Conservation (phyloP, 2,113 vertebrate species). For the Cebus imitator region DNA sequence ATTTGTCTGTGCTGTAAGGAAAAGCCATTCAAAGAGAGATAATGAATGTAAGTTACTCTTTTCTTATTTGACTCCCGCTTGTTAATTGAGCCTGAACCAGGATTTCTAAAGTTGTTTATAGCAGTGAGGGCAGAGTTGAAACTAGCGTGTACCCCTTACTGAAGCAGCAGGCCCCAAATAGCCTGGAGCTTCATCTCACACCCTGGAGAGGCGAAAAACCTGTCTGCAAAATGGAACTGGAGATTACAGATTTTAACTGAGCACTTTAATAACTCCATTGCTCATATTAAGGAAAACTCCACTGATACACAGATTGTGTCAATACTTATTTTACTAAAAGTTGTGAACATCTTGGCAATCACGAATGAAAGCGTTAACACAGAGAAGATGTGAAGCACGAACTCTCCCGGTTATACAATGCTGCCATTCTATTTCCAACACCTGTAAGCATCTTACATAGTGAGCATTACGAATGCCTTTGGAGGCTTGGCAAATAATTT, state of each 20-base stretch:
- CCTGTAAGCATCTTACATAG: too few relatives aligned
- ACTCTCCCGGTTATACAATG: rapidly evolving
- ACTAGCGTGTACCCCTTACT: too few relatives aligned
- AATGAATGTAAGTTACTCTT: neutral
- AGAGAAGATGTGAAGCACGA: too few relatives aligned
- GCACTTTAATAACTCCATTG: neutral
- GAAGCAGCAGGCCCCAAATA: rapidly evolving
- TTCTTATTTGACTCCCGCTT: neutral
- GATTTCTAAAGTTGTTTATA: neutral
- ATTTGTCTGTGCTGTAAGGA: neutral
- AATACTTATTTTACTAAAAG: neutral
- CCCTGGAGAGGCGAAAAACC: rapidly evolving
- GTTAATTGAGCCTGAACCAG: neutral
- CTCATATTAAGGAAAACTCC: neutral
- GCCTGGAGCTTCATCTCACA: rapidly evolving
- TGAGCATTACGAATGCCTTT: neutral
- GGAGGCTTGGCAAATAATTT: neutral
- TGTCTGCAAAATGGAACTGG: neutral
- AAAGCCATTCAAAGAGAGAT: rapidly evolving
- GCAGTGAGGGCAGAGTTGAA: neutral
- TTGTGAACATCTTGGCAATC: neutral
- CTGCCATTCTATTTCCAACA: too few relatives aligned
- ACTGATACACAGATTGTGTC: neutral
- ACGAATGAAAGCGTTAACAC: too few relatives aligned
- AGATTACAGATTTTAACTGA: neutral